A percentile compares a stretch with the other conserved stretches of the same genome.
Evolutionary conservation across 2,113 vertebrate genomes (phyloP).

Genomic region (Heterochromis multidens): DNA sequence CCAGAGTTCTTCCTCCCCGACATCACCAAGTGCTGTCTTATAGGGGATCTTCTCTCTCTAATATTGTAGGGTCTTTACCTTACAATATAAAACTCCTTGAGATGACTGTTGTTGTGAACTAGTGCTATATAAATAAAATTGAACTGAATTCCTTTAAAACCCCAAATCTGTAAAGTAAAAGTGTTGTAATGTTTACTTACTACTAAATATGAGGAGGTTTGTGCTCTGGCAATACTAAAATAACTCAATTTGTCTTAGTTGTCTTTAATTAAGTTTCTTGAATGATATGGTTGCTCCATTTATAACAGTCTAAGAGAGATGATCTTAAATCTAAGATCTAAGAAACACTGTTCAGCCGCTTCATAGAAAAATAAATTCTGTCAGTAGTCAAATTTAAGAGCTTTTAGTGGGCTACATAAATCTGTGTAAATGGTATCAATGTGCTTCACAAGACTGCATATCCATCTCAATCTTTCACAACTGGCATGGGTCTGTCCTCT

Average conservation of each 20-base stretch:
- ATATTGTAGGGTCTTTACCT: no score
- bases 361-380: neutral
- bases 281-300: neutral
- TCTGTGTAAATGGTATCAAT: neutral
- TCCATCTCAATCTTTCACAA: neutral
- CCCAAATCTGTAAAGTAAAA: no score
- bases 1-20: no score
- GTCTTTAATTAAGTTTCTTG: neutral
- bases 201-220: no score
- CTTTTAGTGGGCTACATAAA: neutral
- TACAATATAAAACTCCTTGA: no score
- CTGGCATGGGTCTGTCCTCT: neutral
- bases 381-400: neutral
- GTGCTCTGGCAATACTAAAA: neutral
- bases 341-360: neutral
- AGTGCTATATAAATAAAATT: no score
- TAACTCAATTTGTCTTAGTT: neutral
- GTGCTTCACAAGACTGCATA: neutral
- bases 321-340: neutral
- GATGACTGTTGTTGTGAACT: no score
- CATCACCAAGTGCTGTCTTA: no score
- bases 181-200: no score
- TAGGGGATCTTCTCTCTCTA: no score
- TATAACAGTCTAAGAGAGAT: fast-evolving
- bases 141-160: no score